Base-by-base conservation (phyloP, 2,113 vertebrate species). In the Lophius piscatorius region DNA sequence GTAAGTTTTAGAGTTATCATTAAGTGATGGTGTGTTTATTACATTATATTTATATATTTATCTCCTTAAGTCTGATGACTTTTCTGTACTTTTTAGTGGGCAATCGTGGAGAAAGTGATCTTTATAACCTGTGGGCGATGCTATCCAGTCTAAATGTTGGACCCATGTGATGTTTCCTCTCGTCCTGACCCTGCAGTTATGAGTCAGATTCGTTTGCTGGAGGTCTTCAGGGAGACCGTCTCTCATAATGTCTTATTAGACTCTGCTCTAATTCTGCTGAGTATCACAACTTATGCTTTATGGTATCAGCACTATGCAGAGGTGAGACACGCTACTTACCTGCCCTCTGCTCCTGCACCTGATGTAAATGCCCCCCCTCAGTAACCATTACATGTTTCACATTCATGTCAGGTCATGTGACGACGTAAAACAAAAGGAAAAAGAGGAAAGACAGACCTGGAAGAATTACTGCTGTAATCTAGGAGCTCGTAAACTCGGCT, bases 241-340 rank as follows among this genome's bases (percentile, higher is more conserved):
- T 51, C 44, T 29, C 62, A 22, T 60, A 72, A 58, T 41, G 18
- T 59, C 46, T 70, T 41, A 58, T 51, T 35, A 57, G 70, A 42
- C 14, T 39, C 1, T 9, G 38, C 8, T 33, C 16, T 24, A 20
- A 48, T 47, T 68, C 22, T 34, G 40, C 38, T 16, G 20, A 45
- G 22, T 36, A 4, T 44, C 10, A 54, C 23, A 20, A 29, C 5
- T 51, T 29, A 55, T 34, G 2, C n/a, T 20, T 29, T 23, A 36
- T 34, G 12, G 22, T 41, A 12, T 6, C 34, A 20, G 23, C 47
- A 21, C 18, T 22, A 14, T 24, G 38, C 39, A 50, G 17, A 35
- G 7, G 11, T 39, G 26, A 54, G 39, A 34, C 20, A 29, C 16
- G 16, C 5, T 50, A 26, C 23, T 20, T 26, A 34, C 14, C 4